Conservation (phyloP, 92 coral and sea anemone genomes). For the Diadumene lineata region DNA sequence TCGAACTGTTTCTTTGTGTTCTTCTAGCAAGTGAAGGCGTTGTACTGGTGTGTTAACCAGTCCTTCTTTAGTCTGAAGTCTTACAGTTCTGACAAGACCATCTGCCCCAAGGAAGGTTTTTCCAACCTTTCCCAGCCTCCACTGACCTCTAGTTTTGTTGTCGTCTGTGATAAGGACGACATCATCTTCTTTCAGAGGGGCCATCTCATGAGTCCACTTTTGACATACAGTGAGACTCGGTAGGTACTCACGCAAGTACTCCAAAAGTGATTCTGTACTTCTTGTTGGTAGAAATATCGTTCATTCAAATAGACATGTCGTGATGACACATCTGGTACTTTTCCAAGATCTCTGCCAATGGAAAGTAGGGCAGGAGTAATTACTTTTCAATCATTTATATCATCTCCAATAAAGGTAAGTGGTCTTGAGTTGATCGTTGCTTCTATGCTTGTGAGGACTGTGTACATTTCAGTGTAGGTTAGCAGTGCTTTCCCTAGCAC, state of each 20-base stretch:
- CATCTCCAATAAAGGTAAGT: neutral
- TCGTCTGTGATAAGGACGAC: slow-evolving; percentile 35
- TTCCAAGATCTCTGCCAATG: slow-evolving; percentile 29
- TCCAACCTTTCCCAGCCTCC: slow-evolving; percentile 17
- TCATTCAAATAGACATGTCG: slow-evolving; percentile 1
- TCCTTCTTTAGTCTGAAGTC: slow-evolving; percentile 16
- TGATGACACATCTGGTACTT: neutral
- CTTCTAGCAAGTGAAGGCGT: slow-evolving; percentile 25
- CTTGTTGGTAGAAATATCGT: slow-evolving; percentile 26
- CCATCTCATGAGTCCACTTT: slow-evolving; percentile 30
- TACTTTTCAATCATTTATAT: no score
- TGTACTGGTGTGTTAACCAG: slow-evolving; percentile 27
- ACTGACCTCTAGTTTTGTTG: slow-evolving; percentile 12
- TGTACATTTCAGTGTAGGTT: no score
- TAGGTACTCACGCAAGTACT: slow-evolving; percentile 35
- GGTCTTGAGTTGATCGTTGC: slow-evolving; percentile 27
- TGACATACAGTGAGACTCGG: slow-evolving; percentile 11
- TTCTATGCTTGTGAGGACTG: no score
- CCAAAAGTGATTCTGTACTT: slow-evolving; percentile 31
- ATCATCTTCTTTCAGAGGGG: slow-evolving; percentile 27
- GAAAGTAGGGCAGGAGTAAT: no score
- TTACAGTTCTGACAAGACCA: slow-evolving; percentile 31
- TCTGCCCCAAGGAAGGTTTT: slow-evolving; percentile 28
- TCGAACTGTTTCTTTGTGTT: neutral
- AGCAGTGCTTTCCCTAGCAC: no score